These are phyloP conservation scores for Dendrolimus houi DNA, from an alignment of 2,888 invertebrate genomes.

Conservation along the genomic window DNA sequence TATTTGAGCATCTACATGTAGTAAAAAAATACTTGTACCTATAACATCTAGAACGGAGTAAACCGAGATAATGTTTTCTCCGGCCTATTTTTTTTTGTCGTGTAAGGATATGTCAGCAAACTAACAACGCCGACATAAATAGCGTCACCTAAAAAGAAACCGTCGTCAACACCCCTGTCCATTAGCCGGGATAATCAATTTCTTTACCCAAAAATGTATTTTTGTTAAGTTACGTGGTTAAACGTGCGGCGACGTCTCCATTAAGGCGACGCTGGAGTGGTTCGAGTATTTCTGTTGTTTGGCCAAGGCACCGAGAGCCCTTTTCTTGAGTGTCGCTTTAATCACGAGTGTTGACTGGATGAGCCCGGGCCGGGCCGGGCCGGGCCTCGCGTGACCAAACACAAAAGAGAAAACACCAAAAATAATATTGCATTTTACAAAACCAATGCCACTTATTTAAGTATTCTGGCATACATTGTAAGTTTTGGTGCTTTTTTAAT, in stretches of 20 bases:
- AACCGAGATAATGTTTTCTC: too few species aligned
- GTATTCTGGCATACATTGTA: too few species aligned
- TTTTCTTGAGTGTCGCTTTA: constrained; percentile 53
- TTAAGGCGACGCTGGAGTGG: constrained; percentile 42
- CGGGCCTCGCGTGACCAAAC: constrained; percentile 24
- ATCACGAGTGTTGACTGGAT: constrained; percentile 61
- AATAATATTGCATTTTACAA: too few species aligned
- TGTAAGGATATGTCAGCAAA: not conserved
- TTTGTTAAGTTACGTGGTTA: constrained; percentile 18
- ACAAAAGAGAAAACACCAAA: constrained; percentile 4
- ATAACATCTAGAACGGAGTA: too few species aligned
- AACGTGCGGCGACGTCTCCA: constrained; percentile 38
- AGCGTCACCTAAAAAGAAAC: not conserved
- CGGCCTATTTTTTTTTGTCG: not conserved
- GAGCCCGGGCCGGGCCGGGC: constrained; percentile 15
- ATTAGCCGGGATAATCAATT: constrained; percentile 11
- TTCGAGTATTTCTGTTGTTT: constrained; percentile 61
- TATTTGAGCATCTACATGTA: too few species aligned
- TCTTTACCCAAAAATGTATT: not conserved
- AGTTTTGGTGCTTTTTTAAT: too few species aligned
- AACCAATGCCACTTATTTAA: too few species aligned
- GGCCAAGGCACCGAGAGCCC: constrained; percentile 43
- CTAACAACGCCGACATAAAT: not conserved
- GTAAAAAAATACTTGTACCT: too few species aligned
- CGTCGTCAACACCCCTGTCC: not conserved